A percentile compares a stretch with the other conserved stretches of the same genome.
Conservation (phyloP, 2,888 invertebrate genomes). For the Glaucopsyche alexis region DNA sequence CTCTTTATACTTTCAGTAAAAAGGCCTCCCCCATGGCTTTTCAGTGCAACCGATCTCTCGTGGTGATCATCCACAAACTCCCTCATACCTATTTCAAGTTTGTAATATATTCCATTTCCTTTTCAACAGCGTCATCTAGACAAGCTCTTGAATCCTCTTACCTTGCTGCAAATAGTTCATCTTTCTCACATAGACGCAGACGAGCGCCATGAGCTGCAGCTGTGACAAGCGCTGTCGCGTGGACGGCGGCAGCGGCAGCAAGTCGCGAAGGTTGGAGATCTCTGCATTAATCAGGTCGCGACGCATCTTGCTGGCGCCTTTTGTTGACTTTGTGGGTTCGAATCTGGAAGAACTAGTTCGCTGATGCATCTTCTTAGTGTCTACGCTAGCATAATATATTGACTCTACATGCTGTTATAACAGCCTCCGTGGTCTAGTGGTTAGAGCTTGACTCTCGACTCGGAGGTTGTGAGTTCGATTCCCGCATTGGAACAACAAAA, state of each 20-base stretch:
- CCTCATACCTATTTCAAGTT: no score
- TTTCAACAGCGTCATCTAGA: no score
- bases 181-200: constrained; percentile 98
- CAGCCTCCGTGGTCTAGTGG: no score
- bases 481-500: no score
- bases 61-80: no score
- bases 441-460: no score
- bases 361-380: neutral
- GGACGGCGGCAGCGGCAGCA: constrained; percentile 97
- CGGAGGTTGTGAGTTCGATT: no score
- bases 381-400: neutral
- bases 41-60: no score
- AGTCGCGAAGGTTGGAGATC: constrained; percentile 97
- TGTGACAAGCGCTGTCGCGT: constrained; percentile 98
- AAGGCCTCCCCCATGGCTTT: no score
- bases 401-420: no score
- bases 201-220: constrained; percentile 98
- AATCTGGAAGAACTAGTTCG: constrained; percentile 78
- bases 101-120: no score
- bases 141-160: constrained; percentile 54
- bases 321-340: constrained; percentile 98
- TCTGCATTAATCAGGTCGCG: constrained; percentile 99
- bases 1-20: no score
- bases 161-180: constrained; percentile 99
- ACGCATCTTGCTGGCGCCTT: constrained; percentile 98